Evolutionary conservation across 1,140 invertebrate genomes (phyloP), one percentile per base, ranked within the genome.

Genomic region (Drosophila simulans): DNA sequence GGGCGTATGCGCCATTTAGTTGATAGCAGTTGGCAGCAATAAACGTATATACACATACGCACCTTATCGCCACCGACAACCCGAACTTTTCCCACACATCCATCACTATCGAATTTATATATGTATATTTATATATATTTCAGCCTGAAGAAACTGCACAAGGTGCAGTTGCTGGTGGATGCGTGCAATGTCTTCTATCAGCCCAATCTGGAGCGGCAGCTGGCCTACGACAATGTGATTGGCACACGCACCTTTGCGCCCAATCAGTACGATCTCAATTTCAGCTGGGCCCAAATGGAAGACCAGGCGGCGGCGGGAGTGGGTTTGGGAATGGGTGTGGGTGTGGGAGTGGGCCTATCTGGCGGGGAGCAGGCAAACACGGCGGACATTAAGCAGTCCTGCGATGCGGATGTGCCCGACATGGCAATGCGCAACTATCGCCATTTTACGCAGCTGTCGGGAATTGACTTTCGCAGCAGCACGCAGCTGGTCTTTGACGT

Each of bases 221-320:
- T 85, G 58, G 46, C 31, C 48, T 54, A 54, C 57, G 78, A 92
- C 75, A 90, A 91, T 66, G 84, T 91, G 74, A 92, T 92, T 85
- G 90, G 90, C 77, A 91, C 91, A 70, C 58, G 72, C 55, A 80
- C 74, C 69, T 92, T 92, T 84, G 71, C 69, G 51, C 65, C 80
- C 55, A 92, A 92, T 92, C 92, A 92, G 80, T 91, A 89, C 65
- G 91, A 92, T 89, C 77, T 92, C 49, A 91, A 92, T 86, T 92
- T 90, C 62, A 75, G 90, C 22, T 92, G 92, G 92, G 86, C 91
- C 34, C 90, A 88, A 69, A 92, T 92, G 85, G 91, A 92, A 48
- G 74, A 54, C 20, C 73, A 86, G 15, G 72, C 46, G n/a, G 40
- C n/a, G 0, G 17, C 82, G 40, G 69, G 70, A 3, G 20, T 15